Conservation (phyloP, 2,113 vertebrate species). For the Holacanthus passer region DNA sequence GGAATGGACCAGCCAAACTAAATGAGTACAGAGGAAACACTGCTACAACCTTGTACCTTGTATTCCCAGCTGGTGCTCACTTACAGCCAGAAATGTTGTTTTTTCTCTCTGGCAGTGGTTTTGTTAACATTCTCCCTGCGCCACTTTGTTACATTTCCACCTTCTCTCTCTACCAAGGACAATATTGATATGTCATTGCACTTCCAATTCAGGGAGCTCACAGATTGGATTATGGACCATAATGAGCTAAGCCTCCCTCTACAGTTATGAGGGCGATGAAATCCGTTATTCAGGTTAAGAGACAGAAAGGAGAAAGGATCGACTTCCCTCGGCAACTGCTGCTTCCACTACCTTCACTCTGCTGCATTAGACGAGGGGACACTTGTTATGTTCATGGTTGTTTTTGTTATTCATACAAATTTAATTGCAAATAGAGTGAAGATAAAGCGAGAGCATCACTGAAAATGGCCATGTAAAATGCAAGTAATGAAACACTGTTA, state of each 20-base stretch:
- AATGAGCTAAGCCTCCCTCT: constrained; percentile 70
- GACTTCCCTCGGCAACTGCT: constrained; percentile 15
- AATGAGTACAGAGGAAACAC: constrained; percentile 36
- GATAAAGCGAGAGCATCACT: background rate
- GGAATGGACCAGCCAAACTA: constrained; percentile 22
- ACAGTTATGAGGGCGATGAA: constrained; percentile 68
- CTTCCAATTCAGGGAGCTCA: constrained; percentile 57
- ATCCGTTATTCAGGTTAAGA: constrained; percentile 59
- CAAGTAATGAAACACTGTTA: constrained; percentile 4
- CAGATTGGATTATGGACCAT: constrained; percentile 71
- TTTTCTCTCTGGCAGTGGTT: constrained; percentile 32
- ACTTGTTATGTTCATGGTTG: constrained; percentile 5
- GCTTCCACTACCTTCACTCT: constrained; percentile 6
- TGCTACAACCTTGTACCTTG: constrained; percentile 33
- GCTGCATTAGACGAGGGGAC: background rate
- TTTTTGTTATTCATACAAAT: constrained; percentile 17
- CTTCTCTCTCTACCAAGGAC: constrained; percentile 65
- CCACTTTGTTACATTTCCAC: constrained; percentile 46
- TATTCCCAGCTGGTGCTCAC: constrained; percentile 44
- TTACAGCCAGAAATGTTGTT: constrained; percentile 32
- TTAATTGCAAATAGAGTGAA: constrained; percentile 1
- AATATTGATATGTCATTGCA: constrained; percentile 69
- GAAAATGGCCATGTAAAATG: background rate
- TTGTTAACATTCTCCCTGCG: constrained; percentile 31
- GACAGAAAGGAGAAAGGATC: constrained; percentile 51